Evolutionary conservation across 2,888 invertebrate species (phyloP).

Genomic region (Cosmorhoe ocellata): DNA sequence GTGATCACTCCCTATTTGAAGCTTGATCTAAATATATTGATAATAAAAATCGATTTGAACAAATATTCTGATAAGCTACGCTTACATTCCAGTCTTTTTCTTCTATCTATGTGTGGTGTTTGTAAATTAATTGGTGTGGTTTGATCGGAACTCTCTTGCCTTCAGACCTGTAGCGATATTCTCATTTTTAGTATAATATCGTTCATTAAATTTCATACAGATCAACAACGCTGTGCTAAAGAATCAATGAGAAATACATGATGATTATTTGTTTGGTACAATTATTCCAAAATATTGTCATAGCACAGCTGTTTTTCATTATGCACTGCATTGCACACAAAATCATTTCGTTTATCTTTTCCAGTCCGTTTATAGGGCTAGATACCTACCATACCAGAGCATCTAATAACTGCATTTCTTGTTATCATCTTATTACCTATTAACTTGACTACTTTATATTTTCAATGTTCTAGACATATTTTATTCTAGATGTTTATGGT

Average conservation of each 20-base stretch:
- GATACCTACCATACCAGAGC: neutral
- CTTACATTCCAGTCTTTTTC: constrained; percentile 44
- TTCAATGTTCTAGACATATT: constrained; percentile 20
- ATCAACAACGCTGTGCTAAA: no score
- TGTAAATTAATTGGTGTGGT: constrained; percentile 15
- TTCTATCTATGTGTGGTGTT: constrained; percentile 20
- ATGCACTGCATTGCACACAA: no score
- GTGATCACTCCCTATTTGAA: constrained; percentile 25
- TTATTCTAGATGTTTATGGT: constrained; percentile 12
- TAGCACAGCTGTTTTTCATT: no score
- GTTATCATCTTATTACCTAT: constrained; percentile 1
- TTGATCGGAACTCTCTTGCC: constrained; percentile 11
- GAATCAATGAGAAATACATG: no score
- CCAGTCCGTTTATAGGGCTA: no score
- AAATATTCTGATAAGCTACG: constrained; percentile 14
- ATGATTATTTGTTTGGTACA: no score
- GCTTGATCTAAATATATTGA: constrained; percentile 23
- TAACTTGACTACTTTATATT: constrained; percentile 12
- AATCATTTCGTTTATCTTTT: no score
- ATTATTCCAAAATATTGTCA: no score
- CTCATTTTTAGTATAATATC: no score
- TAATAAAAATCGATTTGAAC: neutral
- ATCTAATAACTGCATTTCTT: constrained; percentile 4
- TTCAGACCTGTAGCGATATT: neutral
- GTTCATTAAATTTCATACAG: no score